Evolutionary conservation across 2,888 invertebrate species (phyloP).

Genomic region (Hydropsyche betteni): DNA sequence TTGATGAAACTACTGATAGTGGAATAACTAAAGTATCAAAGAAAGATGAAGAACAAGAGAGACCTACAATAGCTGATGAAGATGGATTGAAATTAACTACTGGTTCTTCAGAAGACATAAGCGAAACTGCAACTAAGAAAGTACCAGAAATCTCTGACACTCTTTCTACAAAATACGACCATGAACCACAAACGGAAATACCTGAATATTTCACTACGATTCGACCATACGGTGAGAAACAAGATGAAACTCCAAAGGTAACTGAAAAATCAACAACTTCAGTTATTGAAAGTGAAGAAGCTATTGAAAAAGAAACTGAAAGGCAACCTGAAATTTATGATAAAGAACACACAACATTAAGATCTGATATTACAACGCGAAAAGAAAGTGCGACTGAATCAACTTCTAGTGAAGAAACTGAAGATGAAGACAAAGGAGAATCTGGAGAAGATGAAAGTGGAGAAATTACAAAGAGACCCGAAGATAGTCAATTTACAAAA

Average conservation of each 20-base stretch:
- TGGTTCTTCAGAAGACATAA: constrained; percentile 35
- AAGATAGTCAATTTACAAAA: constrained; percentile 2
- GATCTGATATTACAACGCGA: constrained; percentile 18
- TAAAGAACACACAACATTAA: constrained; percentile 15
- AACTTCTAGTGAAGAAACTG: constrained; percentile 12
- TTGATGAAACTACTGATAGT: constrained; percentile 24
- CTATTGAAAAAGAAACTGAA: constrained; percentile 36
- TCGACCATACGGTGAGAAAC: neutral
- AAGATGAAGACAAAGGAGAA: neutral
- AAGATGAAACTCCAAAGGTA: neutral
- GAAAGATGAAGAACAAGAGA: constrained; percentile 48
- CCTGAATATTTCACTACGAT: constrained; percentile 17
- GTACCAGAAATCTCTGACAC: neutral
- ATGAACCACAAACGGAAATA: constrained; percentile 27
- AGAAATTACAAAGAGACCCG: constrained; percentile 41
- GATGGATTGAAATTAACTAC: neutral
- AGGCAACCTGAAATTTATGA: constrained; percentile 10
- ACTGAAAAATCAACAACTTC: constrained; percentile 1
- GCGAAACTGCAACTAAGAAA: constrained; percentile 31
- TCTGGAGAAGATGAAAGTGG: constrained; percentile 32
- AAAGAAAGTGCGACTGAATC: constrained; percentile 3
- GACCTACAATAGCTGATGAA: constrained; percentile 4
- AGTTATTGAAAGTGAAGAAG: constrained; percentile 12
- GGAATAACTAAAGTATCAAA: constrained; percentile 47
- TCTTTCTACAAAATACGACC: constrained; percentile 6